Conservation (phyloP, 1,140 invertebrate species). For the Physella acuta region DNA sequence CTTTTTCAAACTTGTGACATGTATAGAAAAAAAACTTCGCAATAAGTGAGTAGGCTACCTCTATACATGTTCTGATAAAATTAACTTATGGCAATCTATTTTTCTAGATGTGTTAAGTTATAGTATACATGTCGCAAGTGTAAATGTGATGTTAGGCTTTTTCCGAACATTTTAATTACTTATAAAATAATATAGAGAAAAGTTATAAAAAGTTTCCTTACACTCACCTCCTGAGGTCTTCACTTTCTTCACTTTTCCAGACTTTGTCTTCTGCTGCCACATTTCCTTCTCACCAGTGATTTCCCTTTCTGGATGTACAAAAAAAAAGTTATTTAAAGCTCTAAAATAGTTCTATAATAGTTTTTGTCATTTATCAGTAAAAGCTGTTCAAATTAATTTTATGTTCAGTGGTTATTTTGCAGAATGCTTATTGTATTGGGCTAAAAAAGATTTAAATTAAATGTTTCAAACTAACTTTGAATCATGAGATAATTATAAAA, state of each 20-base stretch:
- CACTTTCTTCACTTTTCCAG: constrained; percentile 10
- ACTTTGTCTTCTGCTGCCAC: constrained; percentile 5
- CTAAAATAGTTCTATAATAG: neutral
- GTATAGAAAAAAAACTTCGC: too few relatives aligned
- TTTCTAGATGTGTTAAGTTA: too few relatives aligned
- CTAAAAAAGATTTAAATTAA: neutral
- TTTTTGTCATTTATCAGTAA: neutral
- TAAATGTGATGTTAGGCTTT: too few relatives aligned
- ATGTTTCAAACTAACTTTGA: neutral
- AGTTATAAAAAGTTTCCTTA: too few relatives aligned
- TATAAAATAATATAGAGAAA: too few relatives aligned
- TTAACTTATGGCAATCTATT: too few relatives aligned
- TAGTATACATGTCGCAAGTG: too few relatives aligned
- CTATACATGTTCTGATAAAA: too few relatives aligned
- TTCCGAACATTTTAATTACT: too few relatives aligned
- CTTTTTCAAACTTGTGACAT: too few relatives aligned
- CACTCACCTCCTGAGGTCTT: constrained; percentile 12
- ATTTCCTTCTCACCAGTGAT: constrained; percentile 10
- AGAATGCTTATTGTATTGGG: neutral
- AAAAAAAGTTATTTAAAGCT: neutral
- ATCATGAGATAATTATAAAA: neutral
- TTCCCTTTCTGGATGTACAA: constrained; percentile 14
- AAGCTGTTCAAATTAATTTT: neutral
- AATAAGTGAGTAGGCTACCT: too few relatives aligned
- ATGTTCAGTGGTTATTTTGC: neutral